Evolutionary conservation across 1,140 invertebrate genomes (phyloP), one percentile per base, ranked within the genome.

Genomic region (Apis laboriosa): DNA sequence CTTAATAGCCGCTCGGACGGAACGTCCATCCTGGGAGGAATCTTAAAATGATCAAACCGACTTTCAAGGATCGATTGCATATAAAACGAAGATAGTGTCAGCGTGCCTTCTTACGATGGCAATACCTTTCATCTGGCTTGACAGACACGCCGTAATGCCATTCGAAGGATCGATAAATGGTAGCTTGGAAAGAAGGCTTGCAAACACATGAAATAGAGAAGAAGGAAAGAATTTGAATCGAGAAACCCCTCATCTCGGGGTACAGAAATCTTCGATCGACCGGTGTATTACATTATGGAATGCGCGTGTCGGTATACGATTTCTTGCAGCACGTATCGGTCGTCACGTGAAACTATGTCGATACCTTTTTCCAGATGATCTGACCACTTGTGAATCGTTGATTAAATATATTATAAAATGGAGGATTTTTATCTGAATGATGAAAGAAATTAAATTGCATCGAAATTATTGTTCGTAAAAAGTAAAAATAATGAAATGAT

Each of bases 311-410:
- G 21, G 63, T 15, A 55, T 58, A 74, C 43, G 13, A 19, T 24
- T 68, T 77, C 51, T 82, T 77, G 4, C 15, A 67, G n/a, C 34
- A n/a, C 21, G 55, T 77, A 68, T 64, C 53, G 63, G 21, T 82
- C 63, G 55, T 82, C 72, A 67, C 74, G 80, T 77, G 80, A 82
- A 82, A 77, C 73, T 77, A 82, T 82, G 80, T 24, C 73, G 63
- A 81, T 81, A 60, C 11, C n/a, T 68, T 82, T 82, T 82, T 60
- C 74, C 63, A 8, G 19, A 5, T 2, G 24, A 4, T 15, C 51
- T 9, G n/a, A 7, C 60, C 19, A 58, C 28, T 21, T 17, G 24
- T 58, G 49, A 4, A 51, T 70, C 77, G 53, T n/a, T 13, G 61
- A 43, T 0, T 15, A 63, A 63, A 19, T 66, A 19, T 19, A 43